Percentiles rank a stretch among this genome's conserved stretches.
Evolutionary conservation across 2,113 vertebrate species (phyloP).

Genomic region (Poeciliopsis turrubarensis): DNA sequence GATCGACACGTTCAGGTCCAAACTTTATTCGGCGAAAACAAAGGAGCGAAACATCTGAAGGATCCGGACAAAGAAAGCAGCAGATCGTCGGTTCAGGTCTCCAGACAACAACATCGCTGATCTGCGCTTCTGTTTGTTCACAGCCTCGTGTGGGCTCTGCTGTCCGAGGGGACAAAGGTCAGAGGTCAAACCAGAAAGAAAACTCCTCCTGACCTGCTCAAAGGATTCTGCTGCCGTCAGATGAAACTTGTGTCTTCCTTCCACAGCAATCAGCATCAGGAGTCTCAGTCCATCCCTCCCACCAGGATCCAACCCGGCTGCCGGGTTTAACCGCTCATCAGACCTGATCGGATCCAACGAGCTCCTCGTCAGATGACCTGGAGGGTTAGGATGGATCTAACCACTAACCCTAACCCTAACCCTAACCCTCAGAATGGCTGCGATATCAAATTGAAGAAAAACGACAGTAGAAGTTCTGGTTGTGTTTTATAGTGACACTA

Average conservation of each 20-base stretch:
- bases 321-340: too few species aligned
- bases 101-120: constrained; percentile 35
- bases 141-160: constrained; percentile 10
- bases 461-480: too few species aligned
- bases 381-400: too few species aligned
- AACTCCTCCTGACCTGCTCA: constrained; percentile 54
- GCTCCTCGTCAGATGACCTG: too few species aligned
- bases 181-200: constrained; percentile 46
- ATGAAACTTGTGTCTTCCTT: constrained; percentile 25
- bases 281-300: background rate
- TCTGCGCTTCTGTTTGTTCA: constrained; percentile 30
- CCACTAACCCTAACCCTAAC: too few species aligned
- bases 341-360: too few species aligned
- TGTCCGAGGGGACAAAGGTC: constrained; percentile 40
- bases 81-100: background rate
- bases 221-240: constrained; percentile 54
- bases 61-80: background rate
- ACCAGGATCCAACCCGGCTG: background rate
- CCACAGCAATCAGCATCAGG: background rate
- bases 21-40: too few species aligned
- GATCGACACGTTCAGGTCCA: background rate
- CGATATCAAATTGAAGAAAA: too few species aligned
- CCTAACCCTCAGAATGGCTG: too few species aligned
- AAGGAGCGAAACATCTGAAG: background rate
- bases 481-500: too few species aligned